Evolutionary conservation across 2,797 vertebrate genomes (phyloP).

Genomic region (Aplochiton taeniatus): DNA sequence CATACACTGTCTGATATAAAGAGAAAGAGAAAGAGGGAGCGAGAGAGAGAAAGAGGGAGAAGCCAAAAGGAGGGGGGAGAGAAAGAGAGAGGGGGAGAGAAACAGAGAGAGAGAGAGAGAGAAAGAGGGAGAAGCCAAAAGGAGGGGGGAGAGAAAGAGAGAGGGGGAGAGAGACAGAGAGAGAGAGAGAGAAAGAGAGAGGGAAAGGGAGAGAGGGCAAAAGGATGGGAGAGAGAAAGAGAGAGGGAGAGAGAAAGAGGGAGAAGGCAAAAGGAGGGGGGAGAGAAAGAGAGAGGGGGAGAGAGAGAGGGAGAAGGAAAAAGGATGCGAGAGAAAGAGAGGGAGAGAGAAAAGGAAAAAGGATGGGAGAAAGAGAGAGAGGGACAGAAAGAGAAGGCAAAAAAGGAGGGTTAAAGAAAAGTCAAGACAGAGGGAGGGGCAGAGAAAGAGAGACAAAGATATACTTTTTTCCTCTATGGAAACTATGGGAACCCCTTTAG

Average conservation of each 20-base stretch:
- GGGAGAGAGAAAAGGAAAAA: conserved; percentile 12
- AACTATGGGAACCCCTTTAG: no score
- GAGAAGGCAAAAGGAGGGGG: neutral
- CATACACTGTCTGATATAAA: conserved; percentile 34
- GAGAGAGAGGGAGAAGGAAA: neutral
- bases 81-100: conserved; percentile 21
- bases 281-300: neutral
- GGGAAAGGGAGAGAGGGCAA: neutral
- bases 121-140: no score
- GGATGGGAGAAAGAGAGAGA: conserved; percentile 9
- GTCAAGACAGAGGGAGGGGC: no score
- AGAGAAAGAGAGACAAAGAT: no score
- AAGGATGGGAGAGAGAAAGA: neutral
- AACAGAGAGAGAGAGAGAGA: no score
- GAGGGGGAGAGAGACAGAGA: conserved; percentile 2
- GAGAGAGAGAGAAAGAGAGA: neutral
- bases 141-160: neutral
- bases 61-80: no score
- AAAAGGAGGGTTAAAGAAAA: no score
- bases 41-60: conserved; percentile 14
- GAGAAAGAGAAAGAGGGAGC: no score
- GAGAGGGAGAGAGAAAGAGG: neutral
- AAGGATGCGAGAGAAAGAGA: conserved; percentile 6
- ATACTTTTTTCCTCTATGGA: no score
- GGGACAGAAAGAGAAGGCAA: no score